Conservation (phyloP, 30 jellyfish, hydroid and myxozoan species). For the Aurelia aurita region DNA sequence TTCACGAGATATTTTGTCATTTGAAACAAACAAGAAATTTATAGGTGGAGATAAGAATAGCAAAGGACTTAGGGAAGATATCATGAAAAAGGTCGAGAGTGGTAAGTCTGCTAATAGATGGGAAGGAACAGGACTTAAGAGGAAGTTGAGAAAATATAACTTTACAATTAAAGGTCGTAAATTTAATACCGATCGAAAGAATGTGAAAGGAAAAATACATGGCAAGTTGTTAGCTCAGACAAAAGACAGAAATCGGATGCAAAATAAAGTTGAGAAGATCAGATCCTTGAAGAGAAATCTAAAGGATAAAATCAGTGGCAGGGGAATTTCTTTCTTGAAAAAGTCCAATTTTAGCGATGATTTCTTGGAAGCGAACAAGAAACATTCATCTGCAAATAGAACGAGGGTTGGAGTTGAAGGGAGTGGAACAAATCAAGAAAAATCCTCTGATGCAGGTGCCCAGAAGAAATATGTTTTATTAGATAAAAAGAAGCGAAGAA, state of each 20-base stretch:
- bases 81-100: not conserved
- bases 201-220: too few relatives aligned
- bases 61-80: not conserved
- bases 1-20: constrained; percentile 35
- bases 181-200: too few relatives aligned
- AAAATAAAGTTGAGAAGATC: not conserved
- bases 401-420: not conserved
- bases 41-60: not conserved
- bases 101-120: too few relatives aligned
- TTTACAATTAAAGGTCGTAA: too few relatives aligned
- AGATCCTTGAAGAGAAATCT: not conserved
- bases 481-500: not conserved
- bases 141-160: too few relatives aligned
- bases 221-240: too few relatives aligned
- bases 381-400: not conserved
- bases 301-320: not conserved
- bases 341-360: not conserved
- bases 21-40: constrained; percentile 16
- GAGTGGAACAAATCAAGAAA: not conserved
- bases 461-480: not conserved
- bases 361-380: not conserved
- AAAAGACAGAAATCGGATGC: too few relatives aligned
- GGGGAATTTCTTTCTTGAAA: not conserved
- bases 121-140: too few relatives aligned
- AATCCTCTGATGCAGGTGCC: too few relatives aligned